These are phyloP conservation scores for Drosophila rellima DNA, from an alignment of 2,888 invertebrate genomes.

Conservation along the genomic window DNA sequence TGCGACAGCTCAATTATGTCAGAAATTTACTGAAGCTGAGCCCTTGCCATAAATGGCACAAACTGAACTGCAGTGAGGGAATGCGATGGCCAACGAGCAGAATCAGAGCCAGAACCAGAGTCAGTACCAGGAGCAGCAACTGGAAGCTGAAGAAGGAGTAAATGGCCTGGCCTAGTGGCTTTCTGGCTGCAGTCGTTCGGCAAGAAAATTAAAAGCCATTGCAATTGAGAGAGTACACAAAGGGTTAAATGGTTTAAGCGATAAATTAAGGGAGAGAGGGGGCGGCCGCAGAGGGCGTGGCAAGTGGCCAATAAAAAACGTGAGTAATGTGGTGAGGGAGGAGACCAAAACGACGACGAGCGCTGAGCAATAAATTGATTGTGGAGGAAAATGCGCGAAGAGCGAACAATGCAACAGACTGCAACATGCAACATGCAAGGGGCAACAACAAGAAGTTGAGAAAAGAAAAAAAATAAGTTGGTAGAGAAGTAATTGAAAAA, in stretches of 20 bases:
- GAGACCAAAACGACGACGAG: conserved; percentile 4
- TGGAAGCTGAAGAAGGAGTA: conserved; percentile 7
- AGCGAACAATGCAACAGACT: conserved; percentile 14
- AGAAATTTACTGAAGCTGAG: conserved; percentile 62
- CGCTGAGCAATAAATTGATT: conserved; percentile 56
- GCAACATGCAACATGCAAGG: conserved; percentile 22
- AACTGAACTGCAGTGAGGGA: conserved; percentile 52
- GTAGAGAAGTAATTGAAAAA: conserved; percentile 15
- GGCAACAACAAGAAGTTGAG: conserved; percentile 31
- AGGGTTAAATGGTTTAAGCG: conserved; percentile 77
- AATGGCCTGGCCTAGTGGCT: conserved; percentile 37
- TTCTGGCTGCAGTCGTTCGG: conserved; percentile 32
- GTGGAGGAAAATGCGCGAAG: conserved; percentile 32
- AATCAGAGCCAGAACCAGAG: neutral
- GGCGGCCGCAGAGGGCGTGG: conserved; percentile 33
- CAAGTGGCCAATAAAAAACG: conserved; percentile 74
- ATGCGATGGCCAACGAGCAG: conserved; percentile 16
- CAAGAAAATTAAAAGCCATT: conserved; percentile 70
- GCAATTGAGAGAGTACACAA: conserved; percentile 65
- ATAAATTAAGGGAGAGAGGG: conserved; percentile 1
- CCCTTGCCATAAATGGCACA: conserved; percentile 47
- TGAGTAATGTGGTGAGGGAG: conserved; percentile 65
- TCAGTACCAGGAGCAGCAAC: conserved; percentile 3
- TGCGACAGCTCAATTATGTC: conserved; percentile 73
- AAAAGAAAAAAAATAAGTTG: neutral